Evolutionary conservation across 2,888 invertebrate species (phyloP).

Genomic region (Acleris holmiana): DNA sequence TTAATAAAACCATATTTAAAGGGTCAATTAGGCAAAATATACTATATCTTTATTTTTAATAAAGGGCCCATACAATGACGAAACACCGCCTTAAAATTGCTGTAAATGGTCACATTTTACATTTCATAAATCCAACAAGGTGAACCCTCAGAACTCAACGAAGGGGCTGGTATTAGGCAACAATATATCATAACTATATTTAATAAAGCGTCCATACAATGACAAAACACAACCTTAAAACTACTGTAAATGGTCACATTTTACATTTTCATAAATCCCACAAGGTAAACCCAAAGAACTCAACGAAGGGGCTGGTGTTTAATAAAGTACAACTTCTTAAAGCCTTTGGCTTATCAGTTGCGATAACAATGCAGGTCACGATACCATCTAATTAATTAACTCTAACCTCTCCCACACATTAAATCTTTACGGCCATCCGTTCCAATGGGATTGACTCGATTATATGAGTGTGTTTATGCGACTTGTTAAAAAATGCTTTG

Average conservation of each 20-base stretch:
- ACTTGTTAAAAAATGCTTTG: slow-evolving; percentile 2
- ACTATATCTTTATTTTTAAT: too few species aligned
- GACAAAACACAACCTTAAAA: too few species aligned
- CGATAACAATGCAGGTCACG: slow-evolving; percentile 60
- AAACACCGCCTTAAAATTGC: too few species aligned
- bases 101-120: too few species aligned
- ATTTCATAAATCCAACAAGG: too few species aligned
- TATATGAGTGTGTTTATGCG: slow-evolving; percentile 27
- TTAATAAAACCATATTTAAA: too few species aligned
- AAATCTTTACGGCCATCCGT: slow-evolving; percentile 71
- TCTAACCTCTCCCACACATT: slow-evolving; percentile 70
- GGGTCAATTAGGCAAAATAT: too few species aligned
- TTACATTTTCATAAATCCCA: too few species aligned
- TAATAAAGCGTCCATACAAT: too few species aligned
- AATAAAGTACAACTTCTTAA: slow-evolving; percentile 26
- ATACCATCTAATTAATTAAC: slow-evolving; percentile 75
- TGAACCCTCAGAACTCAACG: neutral
- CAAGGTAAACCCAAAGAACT: neutral
- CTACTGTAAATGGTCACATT: too few species aligned
- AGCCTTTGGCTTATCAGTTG: slow-evolving; percentile 46
- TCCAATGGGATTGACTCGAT: slow-evolving; percentile 31
- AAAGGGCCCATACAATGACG: too few species aligned
- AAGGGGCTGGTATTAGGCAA: slow-evolving; percentile 1
- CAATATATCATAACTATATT: too few species aligned
- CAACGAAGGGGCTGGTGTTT: neutral